Evolutionary conservation across 2,888 invertebrate genomes (phyloP).

Genomic region (Xylota sylvarum): DNA sequence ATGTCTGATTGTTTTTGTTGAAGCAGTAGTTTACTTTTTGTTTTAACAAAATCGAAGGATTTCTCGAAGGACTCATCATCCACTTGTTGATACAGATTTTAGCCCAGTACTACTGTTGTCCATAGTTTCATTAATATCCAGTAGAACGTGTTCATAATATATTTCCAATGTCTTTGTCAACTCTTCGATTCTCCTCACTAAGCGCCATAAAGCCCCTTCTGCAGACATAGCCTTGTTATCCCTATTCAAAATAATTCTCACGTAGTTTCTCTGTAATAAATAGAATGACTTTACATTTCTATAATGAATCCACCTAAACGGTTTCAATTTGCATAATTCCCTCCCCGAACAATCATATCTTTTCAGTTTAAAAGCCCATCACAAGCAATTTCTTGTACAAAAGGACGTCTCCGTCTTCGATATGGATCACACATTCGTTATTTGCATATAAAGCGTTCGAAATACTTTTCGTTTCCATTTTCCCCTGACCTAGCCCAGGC

Average conservation of each 20-base stretch:
- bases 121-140: neutral
- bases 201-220: constrained; percentile 1
- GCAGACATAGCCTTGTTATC: neutral
- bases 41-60: no score
- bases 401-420: constrained; percentile 45
- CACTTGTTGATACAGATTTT: no score
- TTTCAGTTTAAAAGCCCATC: constrained; percentile 45
- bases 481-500: constrained; percentile 66
- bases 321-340: constrained; percentile 71
- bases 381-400: constrained; percentile 55
- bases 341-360: constrained; percentile 27
- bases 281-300: constrained; percentile 13
- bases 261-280: constrained; percentile 55
- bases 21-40: no score
- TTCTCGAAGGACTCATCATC: no score
- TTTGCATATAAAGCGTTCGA: constrained; percentile 65
- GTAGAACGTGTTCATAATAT: neutral
- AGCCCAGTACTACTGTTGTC: no score
- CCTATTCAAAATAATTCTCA: constrained; percentile 58
- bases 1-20: no score
- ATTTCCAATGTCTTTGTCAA: neutral
- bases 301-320: constrained; percentile 50
- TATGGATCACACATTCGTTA: constrained; percentile 55
- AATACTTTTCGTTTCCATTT: constrained; percentile 70
- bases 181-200: neutral